Percentiles rank a stretch among this genome's conserved stretches.
Evolutionary conservation across 2,113 vertebrate genomes (phyloP).

Genomic region (Phyllopteryx taeniolatus): DNA sequence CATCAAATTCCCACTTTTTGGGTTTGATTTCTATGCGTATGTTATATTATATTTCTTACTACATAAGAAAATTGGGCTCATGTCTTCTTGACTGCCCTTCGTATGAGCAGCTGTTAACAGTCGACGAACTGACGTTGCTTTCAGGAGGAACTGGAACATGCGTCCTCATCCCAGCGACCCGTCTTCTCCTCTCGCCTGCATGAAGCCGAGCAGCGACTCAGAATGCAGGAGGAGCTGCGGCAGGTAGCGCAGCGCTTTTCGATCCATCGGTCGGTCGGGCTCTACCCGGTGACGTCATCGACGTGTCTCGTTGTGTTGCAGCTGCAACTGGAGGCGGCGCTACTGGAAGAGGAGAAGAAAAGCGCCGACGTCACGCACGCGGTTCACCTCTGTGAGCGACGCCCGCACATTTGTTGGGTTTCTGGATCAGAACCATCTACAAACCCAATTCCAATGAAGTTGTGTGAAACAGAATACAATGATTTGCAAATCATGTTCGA

Average conservation of each 20-base stretch:
- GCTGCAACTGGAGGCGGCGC: constrained; percentile 80
- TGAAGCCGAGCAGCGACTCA: constrained; percentile 71
- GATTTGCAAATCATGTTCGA: too few relatives aligned
- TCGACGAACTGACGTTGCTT: too few relatives aligned
- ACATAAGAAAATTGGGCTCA: too few relatives aligned
- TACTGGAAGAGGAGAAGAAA: constrained; percentile 78
- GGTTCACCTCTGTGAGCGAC: constrained; percentile 77
- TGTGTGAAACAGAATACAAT: too few relatives aligned
- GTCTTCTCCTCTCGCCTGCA: constrained; percentile 72
- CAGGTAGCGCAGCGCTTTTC: constrained; percentile 63
- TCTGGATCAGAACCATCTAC: neutral
- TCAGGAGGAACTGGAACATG: constrained; percentile 76
- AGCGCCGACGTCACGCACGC: constrained; percentile 79
- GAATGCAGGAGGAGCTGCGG: constrained; percentile 72
- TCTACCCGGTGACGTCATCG: neutral
- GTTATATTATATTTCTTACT: too few relatives aligned
- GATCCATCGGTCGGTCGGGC: neutral
- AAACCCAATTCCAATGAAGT: too few relatives aligned
- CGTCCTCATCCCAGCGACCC: constrained; percentile 37
- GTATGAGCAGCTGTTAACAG: too few relatives aligned
- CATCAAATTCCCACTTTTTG: too few relatives aligned
- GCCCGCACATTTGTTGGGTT: constrained; percentile 11
- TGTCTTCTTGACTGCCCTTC: too few relatives aligned
- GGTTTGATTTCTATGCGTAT: too few relatives aligned
- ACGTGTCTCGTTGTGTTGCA: constrained; percentile 45